These are phyloP conservation scores for Polyergus mexicanus DNA, from an alignment of 1,140 invertebrate genomes.

Conservation along the genomic window DNA sequence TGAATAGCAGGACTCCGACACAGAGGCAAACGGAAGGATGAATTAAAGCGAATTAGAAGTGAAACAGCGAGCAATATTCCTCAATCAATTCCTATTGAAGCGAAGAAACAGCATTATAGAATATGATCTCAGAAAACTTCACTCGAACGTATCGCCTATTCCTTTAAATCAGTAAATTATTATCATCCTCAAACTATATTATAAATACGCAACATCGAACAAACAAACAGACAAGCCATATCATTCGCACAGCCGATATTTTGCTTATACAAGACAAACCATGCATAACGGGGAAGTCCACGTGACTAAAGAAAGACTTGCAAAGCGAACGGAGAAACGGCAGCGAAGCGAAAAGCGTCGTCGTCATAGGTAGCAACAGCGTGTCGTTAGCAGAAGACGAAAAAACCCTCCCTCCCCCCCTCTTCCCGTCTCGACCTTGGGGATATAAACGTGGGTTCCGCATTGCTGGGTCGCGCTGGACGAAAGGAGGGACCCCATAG, in stretches of 20 bases:
- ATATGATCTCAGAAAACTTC: neutral
- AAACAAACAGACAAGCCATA: neutral
- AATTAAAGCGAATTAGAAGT: slow-evolving; percentile 11
- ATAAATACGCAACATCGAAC: neutral
- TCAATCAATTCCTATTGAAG: neutral
- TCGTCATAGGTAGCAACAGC: slow-evolving; percentile 9
- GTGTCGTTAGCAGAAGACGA: neutral
- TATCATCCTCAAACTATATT: neutral
- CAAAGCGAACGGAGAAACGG: neutral
- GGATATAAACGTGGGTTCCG: slow-evolving; percentile 60
- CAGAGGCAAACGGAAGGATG: slow-evolving; percentile 11
- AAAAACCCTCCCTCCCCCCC: neutral
- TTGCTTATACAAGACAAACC: slow-evolving; percentile 31
- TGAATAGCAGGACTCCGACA: neutral
- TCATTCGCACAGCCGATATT: no score
- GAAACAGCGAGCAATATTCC: neutral
- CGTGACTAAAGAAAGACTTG: slow-evolving; percentile 1
- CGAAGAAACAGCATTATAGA: neutral
- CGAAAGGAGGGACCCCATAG: slow-evolving; percentile 6
- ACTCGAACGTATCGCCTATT: neutral
- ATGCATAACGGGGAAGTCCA: slow-evolving; percentile 23
- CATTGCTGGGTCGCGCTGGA: slow-evolving; percentile 58
- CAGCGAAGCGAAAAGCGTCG: slow-evolving; percentile 19
- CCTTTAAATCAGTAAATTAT: neutral
- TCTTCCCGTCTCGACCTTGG: slow-evolving; percentile 60